Conservation (phyloP, 37 sponge, comb jelly and placozoan genomes). For the Theonella swinhoei region DNA sequence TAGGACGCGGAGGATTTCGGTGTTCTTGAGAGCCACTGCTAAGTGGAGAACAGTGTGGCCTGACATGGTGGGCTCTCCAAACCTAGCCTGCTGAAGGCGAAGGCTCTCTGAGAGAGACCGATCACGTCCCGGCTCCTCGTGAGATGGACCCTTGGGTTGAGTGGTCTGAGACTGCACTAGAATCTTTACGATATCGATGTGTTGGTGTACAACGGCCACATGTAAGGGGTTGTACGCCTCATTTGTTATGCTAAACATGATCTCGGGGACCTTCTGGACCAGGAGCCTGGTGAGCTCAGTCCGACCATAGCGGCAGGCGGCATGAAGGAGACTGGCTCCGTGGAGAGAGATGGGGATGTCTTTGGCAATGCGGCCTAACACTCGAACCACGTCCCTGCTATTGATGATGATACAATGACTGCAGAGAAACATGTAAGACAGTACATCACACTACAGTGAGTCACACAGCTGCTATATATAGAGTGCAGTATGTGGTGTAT, state of each 20-base stretch:
- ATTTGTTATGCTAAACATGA: slow-evolving; percentile 24
- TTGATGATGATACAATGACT: slow-evolving; percentile 57
- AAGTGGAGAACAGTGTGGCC: slow-evolving; percentile 75
- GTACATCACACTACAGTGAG: too few relatives aligned
- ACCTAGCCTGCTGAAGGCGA: slow-evolving; percentile 12
- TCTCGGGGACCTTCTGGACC: slow-evolving; percentile 21
- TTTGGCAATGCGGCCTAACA: slow-evolving; percentile 19
- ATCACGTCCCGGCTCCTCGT: not conserved
- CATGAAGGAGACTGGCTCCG: slow-evolving; percentile 51
- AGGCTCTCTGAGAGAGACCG: not conserved
- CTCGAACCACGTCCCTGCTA: slow-evolving; percentile 15
- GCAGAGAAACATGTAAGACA: not conserved
- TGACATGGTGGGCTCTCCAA: slow-evolving; percentile 36
- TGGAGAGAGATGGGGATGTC: slow-evolving; percentile 54
- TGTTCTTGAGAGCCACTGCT: slow-evolving; percentile 51
- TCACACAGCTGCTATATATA: too few relatives aligned
- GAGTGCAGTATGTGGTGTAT: too few relatives aligned
- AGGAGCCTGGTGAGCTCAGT: slow-evolving; percentile 25
- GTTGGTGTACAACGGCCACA: slow-evolving; percentile 41
- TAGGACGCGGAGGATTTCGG: slow-evolving; percentile 24
- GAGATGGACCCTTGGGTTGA: not conserved
- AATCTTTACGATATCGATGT: slow-evolving; percentile 14
- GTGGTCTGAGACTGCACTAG: slow-evolving; percentile 18
- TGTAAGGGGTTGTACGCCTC: slow-evolving; percentile 79
- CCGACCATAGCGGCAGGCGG: slow-evolving; percentile 55